Base-by-base conservation (phyloP, 2,797 vertebrate genomes). In the Natrix natrix region DNA sequence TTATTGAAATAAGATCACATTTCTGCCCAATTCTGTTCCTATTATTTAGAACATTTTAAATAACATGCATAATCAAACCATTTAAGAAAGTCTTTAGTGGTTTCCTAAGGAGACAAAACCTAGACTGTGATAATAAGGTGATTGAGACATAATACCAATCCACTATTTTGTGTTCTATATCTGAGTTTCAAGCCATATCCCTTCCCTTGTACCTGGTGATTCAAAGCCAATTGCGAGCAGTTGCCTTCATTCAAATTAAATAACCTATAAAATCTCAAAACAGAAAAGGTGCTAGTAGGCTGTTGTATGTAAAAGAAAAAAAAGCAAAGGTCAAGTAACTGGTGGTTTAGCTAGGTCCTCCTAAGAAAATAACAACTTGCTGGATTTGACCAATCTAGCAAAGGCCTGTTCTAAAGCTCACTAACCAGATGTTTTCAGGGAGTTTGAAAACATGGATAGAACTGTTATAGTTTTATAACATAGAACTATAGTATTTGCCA, bases 11-110 rank as follows among this genome's bases (percentile, higher is more conserved):
- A 92, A 86, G 17, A 22, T 4, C 16, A 88, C 24, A 88, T 69
- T 74, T 22, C 24, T 13, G 12, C 28, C 60, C 66, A 20, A 22
- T 69, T 87, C 26, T 88, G 22, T 91, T 86, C 24, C 20, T 55
- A 17, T 32, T 74, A 87, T 48, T 89, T n/a, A 57, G 37, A 89
- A n/a, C 6, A 60, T 48, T 95, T 95, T 92, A 89, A 94, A 92
- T 59, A 91, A 86, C 56, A 20, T 12, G 74, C 78, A 93, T 5
- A 92, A 78, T 87, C 88, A 95, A 86, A 93, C 63, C 93, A 94
- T 28, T 56, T 57, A 92, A 92, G 24, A 60, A 86, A 91, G 63
- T 37, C 69, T 78, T 89, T 43, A 60, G 56, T 89, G 37, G 56
- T 83, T 87, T 89, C 87, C 55, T 89, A 89, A 78, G 16, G 6